Evolutionary conservation across 1,140 invertebrate genomes (phyloP).

Genomic region (Macrobrachium nipponense): DNA sequence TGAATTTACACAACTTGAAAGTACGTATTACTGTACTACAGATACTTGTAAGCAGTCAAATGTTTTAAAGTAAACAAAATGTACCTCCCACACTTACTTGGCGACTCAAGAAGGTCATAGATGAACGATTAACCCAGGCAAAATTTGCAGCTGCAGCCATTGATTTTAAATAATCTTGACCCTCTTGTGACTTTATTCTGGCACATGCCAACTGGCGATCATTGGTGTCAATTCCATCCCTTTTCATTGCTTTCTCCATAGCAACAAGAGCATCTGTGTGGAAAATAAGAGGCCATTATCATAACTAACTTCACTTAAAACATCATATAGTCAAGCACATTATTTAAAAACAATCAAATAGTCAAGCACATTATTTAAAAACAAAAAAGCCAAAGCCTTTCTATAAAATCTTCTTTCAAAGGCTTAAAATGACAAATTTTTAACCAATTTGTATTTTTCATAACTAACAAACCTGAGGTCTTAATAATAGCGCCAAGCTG

Average conservation of each 20-base stretch:
- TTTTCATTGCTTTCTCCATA: slow-evolving; percentile 99
- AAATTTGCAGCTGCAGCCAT: slow-evolving; percentile 99
- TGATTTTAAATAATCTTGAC: slow-evolving; percentile 97
- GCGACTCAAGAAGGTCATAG: slow-evolving; percentile 97
- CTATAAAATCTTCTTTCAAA: no score
- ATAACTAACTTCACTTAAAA: no score
- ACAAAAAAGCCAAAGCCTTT: no score
- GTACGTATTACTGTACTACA: no score
- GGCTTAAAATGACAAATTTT: no score
- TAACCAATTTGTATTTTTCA: no score
- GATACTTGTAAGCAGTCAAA: background rate
- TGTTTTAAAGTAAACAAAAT: background rate
- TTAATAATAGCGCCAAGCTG: no score
- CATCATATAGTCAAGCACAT: no score
- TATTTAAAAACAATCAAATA: no score
- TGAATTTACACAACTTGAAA: no score
- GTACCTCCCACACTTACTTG: slow-evolving; percentile 74
- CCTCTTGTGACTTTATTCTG: slow-evolving; percentile 90
- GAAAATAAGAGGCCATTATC: background rate
- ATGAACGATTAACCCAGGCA: slow-evolving; percentile 99
- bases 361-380: no score
- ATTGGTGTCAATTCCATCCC: slow-evolving; percentile 97
- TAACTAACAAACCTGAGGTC: no score
- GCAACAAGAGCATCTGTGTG: slow-evolving; percentile 89
- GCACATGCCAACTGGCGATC: slow-evolving; percentile 99